Percentiles rank a stretch among this genome's conserved stretches.
Conservation (phyloP, 2,113 vertebrate genomes). For the Origma solitaria region DNA sequence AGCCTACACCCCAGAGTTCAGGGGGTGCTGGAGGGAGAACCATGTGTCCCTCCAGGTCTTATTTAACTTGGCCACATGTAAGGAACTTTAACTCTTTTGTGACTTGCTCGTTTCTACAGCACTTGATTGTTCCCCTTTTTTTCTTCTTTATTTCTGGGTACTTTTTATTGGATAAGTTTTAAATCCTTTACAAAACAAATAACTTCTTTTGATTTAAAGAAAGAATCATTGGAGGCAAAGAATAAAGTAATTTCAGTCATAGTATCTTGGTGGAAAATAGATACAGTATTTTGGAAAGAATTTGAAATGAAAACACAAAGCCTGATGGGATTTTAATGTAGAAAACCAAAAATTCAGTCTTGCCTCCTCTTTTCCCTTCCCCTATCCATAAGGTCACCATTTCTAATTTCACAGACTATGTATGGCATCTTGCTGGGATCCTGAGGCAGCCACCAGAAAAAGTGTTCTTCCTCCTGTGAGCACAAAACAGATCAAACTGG, state of each 20-base stretch:
- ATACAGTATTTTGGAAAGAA: slow-evolving; percentile 34
- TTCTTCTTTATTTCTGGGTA: neutral
- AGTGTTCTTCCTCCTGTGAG: neutral
- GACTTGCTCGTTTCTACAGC: slow-evolving; percentile 36
- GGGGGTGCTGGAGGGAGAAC: neutral
- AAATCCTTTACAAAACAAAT: slow-evolving; percentile 34
- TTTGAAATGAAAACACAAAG: slow-evolving; percentile 31
- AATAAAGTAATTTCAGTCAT: neutral
- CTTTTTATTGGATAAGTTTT: slow-evolving; percentile 31
- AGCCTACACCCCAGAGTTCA: slow-evolving; percentile 24
- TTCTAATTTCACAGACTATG: neutral
- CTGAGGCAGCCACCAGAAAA: neutral
- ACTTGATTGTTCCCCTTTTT: neutral
- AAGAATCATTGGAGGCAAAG: slow-evolving; percentile 31
- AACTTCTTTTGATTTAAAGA: slow-evolving; percentile 29
- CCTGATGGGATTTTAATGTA: slow-evolving; percentile 34
- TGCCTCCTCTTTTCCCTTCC: slow-evolving; percentile 2
- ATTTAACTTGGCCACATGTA: slow-evolving; percentile 53
- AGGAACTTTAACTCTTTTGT: slow-evolving; percentile 58
- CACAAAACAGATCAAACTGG: neutral
- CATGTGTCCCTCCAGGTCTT: slow-evolving; percentile 35
- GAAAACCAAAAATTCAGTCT: slow-evolving; percentile 34
- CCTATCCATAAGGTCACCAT: neutral
- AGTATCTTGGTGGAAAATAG: slow-evolving; percentile 22
- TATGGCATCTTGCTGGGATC: slow-evolving; percentile 13